Conservation (phyloP, 2,797 vertebrate species). For the Gymnoscopelus braueri region DNA sequence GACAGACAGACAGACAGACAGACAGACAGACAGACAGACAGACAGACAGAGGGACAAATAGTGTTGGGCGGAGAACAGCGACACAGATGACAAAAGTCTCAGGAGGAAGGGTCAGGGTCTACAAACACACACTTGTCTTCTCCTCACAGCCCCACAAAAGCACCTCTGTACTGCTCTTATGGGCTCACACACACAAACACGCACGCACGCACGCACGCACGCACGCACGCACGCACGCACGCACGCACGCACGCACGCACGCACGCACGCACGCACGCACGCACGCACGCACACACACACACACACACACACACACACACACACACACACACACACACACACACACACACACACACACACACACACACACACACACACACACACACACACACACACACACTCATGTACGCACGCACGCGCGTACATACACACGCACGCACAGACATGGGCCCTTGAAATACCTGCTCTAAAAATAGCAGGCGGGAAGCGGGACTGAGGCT, state of each 20-base stretch:
- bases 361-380: slow-evolving; percentile 11
- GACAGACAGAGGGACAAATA: slow-evolving; percentile 47
- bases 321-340: slow-evolving; percentile 21
- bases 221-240: slow-evolving; percentile 7
- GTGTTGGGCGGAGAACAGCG: slow-evolving; percentile 62
- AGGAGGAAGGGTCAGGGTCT: slow-evolving; percentile 65
- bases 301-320: slow-evolving; percentile 27
- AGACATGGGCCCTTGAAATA: slow-evolving; percentile 71
- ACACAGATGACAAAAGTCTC: slow-evolving; percentile 72
- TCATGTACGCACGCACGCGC: slow-evolving; percentile 3
- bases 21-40: too few species aligned
- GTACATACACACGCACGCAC: slow-evolving; percentile 15
- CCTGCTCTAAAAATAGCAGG: slow-evolving; percentile 80
- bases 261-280: slow-evolving; percentile 1
- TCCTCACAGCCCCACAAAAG: slow-evolving; percentile 61
- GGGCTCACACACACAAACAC: background rate
- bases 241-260: slow-evolving; percentile 14
- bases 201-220: background rate
- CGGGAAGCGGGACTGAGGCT: slow-evolving; percentile 67
- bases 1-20: too few species aligned
- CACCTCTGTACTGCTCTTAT: slow-evolving; percentile 67
- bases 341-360: background rate
- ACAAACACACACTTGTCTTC: slow-evolving; percentile 64
- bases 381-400: slow-evolving; percentile 13
- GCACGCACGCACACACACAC: slow-evolving; percentile 15